These are phyloP conservation scores for Anguilla pacifica DNA, from an alignment of 2,797 vertebrate species.

Conservation along the genomic window DNA sequence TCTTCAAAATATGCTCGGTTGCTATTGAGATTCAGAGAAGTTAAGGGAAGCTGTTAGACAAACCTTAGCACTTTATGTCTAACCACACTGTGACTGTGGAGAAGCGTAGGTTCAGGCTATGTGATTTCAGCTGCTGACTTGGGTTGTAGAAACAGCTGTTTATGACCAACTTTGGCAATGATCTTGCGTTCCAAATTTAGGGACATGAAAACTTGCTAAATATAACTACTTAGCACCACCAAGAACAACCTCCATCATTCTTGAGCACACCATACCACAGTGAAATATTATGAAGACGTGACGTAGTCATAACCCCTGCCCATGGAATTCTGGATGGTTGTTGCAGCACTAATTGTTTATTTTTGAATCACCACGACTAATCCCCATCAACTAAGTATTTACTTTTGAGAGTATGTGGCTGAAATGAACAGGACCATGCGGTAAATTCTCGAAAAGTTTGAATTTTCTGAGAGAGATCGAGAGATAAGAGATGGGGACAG, in stretches of 20 bases:
- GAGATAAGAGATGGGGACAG: background rate
- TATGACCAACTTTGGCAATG: background rate
- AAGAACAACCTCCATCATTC: background rate
- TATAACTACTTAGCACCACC: background rate
- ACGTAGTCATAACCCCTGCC: background rate
- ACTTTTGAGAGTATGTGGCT: background rate
- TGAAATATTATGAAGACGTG: background rate
- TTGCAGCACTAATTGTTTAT: background rate
- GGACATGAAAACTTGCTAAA: conserved; percentile 4
- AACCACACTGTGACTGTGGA: conserved; percentile 14
- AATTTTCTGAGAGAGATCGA: background rate
- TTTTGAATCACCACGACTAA: background rate
- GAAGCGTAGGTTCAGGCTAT: background rate
- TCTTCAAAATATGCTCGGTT: conserved; percentile 20
- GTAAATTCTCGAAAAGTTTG: background rate
- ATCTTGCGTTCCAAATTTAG: background rate
- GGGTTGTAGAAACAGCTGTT: conserved; percentile 16
- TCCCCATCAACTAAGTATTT: background rate
- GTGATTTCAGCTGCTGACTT: conserved; percentile 18
- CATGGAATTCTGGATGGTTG: background rate
- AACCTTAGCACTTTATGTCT: background rate
- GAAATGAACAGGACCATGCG: background rate
- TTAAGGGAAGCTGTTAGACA: background rate
- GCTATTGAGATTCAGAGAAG: conserved; percentile 21
- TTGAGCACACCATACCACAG: background rate